Conservation (phyloP, 2,797 vertebrate species). For the Lemur catta region DNA sequence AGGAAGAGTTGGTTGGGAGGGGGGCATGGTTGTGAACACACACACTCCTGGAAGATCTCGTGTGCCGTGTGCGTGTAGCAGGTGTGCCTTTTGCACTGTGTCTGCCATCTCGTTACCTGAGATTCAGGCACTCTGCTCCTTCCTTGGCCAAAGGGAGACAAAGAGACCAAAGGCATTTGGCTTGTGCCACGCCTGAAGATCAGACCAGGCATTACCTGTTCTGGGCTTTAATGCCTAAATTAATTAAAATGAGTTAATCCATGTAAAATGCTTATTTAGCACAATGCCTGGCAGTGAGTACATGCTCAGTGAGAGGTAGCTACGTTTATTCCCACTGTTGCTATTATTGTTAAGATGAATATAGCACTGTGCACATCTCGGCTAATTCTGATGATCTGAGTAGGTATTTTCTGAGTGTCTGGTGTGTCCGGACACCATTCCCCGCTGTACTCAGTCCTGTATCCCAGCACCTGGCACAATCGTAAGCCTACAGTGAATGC, state of each 20-base stretch:
- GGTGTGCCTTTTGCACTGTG: neutral
- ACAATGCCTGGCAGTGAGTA: neutral
- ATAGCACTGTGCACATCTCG: neutral
- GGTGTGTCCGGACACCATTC: neutral
- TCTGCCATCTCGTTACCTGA: neutral
- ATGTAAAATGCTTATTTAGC: neutral
- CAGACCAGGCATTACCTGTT: neutral
- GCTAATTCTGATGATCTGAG: neutral
- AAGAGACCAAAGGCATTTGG: neutral
- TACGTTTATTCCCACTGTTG: neutral
- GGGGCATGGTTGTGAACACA: neutral
- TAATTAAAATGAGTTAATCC: neutral
- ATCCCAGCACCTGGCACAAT: neutral
- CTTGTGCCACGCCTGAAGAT: neutral
- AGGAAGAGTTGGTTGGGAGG: neutral
- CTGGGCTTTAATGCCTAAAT: neutral
- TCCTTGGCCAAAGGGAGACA: neutral
- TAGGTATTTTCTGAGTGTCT: neutral
- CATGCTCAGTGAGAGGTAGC: neutral
- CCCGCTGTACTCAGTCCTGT: neutral
- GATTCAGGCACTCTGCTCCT: neutral
- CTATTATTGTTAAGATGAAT: neutral
- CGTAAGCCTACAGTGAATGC: neutral
- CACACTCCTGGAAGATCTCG: neutral
- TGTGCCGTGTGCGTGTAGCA: accelerated